Conservation (phyloP, 2,797 vertebrate genomes). For the Mallotus villosus region DNA sequence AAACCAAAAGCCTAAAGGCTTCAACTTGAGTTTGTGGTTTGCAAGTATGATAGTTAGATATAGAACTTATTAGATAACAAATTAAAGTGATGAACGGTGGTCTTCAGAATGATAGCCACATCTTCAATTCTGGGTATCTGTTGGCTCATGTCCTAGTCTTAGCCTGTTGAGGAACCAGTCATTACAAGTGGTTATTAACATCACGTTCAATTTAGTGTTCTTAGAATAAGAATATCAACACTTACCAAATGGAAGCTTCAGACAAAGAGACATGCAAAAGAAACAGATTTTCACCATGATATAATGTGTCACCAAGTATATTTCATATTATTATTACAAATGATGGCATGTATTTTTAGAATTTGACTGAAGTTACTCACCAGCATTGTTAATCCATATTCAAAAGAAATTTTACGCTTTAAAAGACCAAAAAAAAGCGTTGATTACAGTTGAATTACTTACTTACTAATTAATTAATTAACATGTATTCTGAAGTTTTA, state of each 20-base stretch:
- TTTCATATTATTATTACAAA: neutral
- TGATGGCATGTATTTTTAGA: too few species aligned
- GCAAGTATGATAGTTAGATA: too few species aligned
- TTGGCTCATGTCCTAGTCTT: too few species aligned
- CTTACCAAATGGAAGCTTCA: constrained; percentile 2
- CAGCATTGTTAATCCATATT: constrained; percentile 48
- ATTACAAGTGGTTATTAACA: neutral
- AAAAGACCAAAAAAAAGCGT: constrained; percentile 21
- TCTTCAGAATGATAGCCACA: constrained; percentile 1
- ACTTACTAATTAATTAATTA: neutral
- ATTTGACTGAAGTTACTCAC: constrained; percentile 47
- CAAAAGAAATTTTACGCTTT: constrained; percentile 51
- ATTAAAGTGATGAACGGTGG: too few species aligned
- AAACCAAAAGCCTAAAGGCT: neutral
- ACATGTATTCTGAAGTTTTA: neutral
- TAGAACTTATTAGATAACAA: too few species aligned
- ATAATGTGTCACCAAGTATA: neutral
- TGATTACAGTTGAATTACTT: neutral
- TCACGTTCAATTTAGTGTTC: neutral
- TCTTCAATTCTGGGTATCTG: constrained; percentile 1
- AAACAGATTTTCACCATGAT: neutral
- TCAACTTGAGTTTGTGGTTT: too few species aligned
- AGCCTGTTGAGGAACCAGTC: too few species aligned
- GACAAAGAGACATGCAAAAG: neutral
- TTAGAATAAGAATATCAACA: neutral